Conservation (phyloP, 2,888 invertebrate species). For the Meiosimyza decipiens region DNA sequence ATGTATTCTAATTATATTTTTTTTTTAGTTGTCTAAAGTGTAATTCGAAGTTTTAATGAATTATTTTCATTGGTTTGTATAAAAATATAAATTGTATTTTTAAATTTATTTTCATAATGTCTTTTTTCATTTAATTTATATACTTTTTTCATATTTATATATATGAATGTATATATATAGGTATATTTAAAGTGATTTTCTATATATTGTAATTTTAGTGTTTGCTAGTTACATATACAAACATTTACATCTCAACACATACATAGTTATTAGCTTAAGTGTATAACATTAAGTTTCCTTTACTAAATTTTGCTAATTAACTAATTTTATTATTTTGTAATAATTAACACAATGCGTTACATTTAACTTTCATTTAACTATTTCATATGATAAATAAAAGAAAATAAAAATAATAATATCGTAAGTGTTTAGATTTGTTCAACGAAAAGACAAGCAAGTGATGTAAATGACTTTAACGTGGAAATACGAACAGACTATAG, state of each 20-base stretch:
- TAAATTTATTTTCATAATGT: conserved; percentile 6
- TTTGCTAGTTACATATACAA: conserved; percentile 7
- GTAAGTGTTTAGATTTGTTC: too few relatives aligned
- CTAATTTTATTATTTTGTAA: not conserved
- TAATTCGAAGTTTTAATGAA: conserved; percentile 22
- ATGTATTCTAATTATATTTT: not conserved
- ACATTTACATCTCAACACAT: conserved; percentile 14
- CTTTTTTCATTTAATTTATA: not conserved
- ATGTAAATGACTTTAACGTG: too few relatives aligned
- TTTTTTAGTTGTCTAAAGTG: conserved; percentile 8
- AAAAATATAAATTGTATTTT: conserved; percentile 36
- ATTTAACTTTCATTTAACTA: not conserved
- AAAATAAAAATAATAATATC: too few relatives aligned
- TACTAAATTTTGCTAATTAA: conserved; percentile 4
- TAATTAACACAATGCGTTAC: conserved; percentile 1
- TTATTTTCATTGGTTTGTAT: conserved; percentile 30
- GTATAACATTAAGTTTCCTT: not conserved
- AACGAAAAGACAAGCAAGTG: too few relatives aligned
- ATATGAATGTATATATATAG: too few relatives aligned
- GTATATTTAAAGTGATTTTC: not conserved
- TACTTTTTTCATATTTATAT: too few relatives aligned
- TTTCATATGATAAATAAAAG: too few relatives aligned
- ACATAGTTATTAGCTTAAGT: not conserved
- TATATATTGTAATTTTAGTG: not conserved
- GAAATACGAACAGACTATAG: too few relatives aligned